Evolutionary conservation across 2,797 vertebrate genomes (phyloP), one percentile per base, ranked within the genome.

Genomic region (Phalloptychus januarius): DNA sequence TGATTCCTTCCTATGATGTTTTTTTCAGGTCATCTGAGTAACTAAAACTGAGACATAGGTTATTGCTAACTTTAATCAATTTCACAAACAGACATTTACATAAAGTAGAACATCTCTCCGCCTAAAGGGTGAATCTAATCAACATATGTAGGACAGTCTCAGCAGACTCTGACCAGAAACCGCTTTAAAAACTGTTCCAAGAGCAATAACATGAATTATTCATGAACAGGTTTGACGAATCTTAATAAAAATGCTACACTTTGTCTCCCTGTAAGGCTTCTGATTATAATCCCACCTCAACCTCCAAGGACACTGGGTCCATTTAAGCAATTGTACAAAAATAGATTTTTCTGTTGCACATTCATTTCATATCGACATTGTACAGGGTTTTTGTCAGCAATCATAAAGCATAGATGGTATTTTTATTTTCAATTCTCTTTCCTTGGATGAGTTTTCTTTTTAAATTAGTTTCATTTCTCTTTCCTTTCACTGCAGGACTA

Each of bases 401-500:
- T 31, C 20, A 18, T 40, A 20, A 44, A 36, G 44, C 42, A 38
- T 20, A 63, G 7, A 45, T 25, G 13, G 42, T 25, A 50, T 18
- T 38, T 67, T 20, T 28, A 36, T 48, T 36, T 52, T 46, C 33
- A 31, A 3, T 16, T 10, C 1, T 48, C 1, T 6, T 56, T 33
- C 42, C 74, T 28, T 44, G 5, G 5, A 38, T 63, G 12, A 6
- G 38, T 69, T 69, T 8, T 33, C 23, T 3, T 3, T 40, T 4
- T 36, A 36, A 65, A 71, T 72, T 23, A 65, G 13, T 69, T 74
- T 83, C 15, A 75, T 42, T 28, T 54, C 48, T 20, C 0, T 76
- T 86, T 77, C 72, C 0, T 84, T 83, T 81, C 6, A 16, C 89
- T 90, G 77, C 94, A 99, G 98, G 96, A 97, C 85, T 87, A 95